phyloP scores from a whole-genome alignment of 2,888 invertebrate genomes.

The Cordilura impudica region DNA sequence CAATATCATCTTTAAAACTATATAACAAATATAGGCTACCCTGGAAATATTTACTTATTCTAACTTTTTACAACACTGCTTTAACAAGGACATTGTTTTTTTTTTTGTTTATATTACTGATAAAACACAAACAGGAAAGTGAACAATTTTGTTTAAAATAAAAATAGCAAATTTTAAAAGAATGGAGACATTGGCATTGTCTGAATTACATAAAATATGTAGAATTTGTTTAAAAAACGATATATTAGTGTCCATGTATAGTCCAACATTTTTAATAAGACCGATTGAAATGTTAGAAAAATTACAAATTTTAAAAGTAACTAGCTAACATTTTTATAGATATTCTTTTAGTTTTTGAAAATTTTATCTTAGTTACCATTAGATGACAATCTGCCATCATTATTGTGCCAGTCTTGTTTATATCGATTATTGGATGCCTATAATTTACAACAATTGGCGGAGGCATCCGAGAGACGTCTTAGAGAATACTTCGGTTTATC shows the following conservation, averaged over 20 bases:
- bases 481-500: conserved; percentile 67
- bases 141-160: too few species aligned
- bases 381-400: conserved; percentile 70
- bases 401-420: conserved; percentile 71
- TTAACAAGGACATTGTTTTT: conserved; percentile 36
- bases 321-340: background rate
- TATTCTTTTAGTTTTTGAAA: background rate
- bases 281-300: conserved; percentile 72
- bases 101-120: background rate
- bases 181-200: conserved; percentile 43
- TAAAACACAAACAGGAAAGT: background rate
- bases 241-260: conserved; percentile 69
- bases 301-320: conserved; percentile 68
- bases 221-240: conserved; percentile 72
- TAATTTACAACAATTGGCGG: conserved; percentile 71
- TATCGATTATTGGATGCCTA: conserved; percentile 71
- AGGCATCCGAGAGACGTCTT: conserved; percentile 70
- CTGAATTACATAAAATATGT: conserved; percentile 69
- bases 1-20: too few species aligned
- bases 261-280: conserved; percentile 68
- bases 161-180: background rate
- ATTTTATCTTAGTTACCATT: conserved; percentile 33
- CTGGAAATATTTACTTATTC: background rate
- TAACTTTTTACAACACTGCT: background rate
- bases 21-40: too few species aligned